Percentiles rank a stretch among this genome's conserved stretches.
Conservation (phyloP, 2,888 invertebrate species). For the Drosophila setosimentum region DNA sequence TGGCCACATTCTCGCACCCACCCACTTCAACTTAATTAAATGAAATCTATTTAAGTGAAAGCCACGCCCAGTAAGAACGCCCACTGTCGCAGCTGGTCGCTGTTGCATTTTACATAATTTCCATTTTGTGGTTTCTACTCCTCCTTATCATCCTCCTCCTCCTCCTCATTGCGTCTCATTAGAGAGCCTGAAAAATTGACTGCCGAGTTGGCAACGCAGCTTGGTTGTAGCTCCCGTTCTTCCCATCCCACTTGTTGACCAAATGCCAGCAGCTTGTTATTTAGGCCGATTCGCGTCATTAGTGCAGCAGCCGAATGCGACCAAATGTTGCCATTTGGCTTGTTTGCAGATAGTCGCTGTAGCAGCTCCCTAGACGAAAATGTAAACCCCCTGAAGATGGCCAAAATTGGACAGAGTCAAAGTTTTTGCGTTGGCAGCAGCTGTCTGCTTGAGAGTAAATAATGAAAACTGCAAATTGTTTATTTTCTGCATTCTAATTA, state of each 20-base stretch:
- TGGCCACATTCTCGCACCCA: background rate
- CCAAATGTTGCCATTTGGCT: slow-evolving; percentile 53
- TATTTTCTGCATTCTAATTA: slow-evolving; percentile 47
- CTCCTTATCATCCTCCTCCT: background rate
- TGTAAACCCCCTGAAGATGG: slow-evolving; percentile 3
- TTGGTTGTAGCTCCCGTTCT: background rate
- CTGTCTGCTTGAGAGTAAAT: slow-evolving; percentile 50
- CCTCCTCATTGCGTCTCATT: slow-evolving; percentile 66
- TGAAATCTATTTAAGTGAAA: slow-evolving; percentile 46
- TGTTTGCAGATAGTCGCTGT: slow-evolving; percentile 10
- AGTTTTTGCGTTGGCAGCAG: slow-evolving; percentile 46
- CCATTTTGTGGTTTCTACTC: slow-evolving; percentile 49
- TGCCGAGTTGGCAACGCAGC: slow-evolving; percentile 54
- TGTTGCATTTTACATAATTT: slow-evolving; percentile 71
- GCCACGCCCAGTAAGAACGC: slow-evolving; percentile 46
- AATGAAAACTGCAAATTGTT: slow-evolving; percentile 41
- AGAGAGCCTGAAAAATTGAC: slow-evolving; percentile 47
- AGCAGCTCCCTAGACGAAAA: slow-evolving; percentile 19
- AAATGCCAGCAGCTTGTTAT: slow-evolving; percentile 72
- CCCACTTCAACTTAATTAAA: slow-evolving; percentile 64
- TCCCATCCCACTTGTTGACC: slow-evolving; percentile 56
- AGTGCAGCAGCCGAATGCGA: slow-evolving; percentile 58
- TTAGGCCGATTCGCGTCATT: slow-evolving; percentile 76
- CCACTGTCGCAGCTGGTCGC: slow-evolving; percentile 33
- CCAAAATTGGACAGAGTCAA: slow-evolving; percentile 28